phyloP scores from a whole-genome alignment of 2,888 invertebrate genomes.

The Desoria tigrina region DNA sequence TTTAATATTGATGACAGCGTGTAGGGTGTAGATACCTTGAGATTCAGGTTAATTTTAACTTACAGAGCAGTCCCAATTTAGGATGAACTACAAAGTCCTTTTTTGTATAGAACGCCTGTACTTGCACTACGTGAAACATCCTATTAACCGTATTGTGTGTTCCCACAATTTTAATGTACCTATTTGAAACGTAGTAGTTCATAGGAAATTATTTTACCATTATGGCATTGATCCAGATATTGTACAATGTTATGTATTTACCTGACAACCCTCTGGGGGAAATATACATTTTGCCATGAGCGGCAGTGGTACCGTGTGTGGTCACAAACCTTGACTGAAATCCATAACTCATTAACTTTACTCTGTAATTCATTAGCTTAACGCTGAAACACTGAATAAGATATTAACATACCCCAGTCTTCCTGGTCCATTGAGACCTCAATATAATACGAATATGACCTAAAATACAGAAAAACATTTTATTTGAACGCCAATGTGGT shows the following conservation, averaged over 20 bases:
- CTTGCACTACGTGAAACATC: slow-evolving; percentile 87
- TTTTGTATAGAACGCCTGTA: slow-evolving; percentile 84
- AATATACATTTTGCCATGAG: slow-evolving; percentile 95
- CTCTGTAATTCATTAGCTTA: no score
- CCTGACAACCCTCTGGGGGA: slow-evolving; percentile 78
- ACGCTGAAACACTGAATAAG: no score
- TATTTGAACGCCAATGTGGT: background rate
- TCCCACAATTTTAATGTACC: slow-evolving; percentile 63
- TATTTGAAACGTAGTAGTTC: slow-evolving; percentile 18
- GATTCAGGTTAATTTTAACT: no score
- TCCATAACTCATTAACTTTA: no score
- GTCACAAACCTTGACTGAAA: slow-evolving; percentile 86
- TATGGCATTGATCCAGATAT: background rate
- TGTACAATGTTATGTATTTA: slow-evolving; percentile 49
- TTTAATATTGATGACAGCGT: no score
- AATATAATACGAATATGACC: slow-evolving; percentile 81
- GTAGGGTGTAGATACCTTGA: no score
- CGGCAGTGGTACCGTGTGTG: slow-evolving; percentile 89
- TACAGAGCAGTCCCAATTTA: slow-evolving; percentile 67
- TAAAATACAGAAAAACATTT: slow-evolving; percentile 53
- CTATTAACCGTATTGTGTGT: slow-evolving; percentile 94
- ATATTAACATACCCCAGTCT: no score
- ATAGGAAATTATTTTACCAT: slow-evolving; percentile 1
- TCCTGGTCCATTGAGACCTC: slow-evolving; percentile 89
- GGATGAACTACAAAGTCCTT: slow-evolving; percentile 69